Conservation (phyloP, 1,140 invertebrate species). For the Sesamia nonagrioides region DNA sequence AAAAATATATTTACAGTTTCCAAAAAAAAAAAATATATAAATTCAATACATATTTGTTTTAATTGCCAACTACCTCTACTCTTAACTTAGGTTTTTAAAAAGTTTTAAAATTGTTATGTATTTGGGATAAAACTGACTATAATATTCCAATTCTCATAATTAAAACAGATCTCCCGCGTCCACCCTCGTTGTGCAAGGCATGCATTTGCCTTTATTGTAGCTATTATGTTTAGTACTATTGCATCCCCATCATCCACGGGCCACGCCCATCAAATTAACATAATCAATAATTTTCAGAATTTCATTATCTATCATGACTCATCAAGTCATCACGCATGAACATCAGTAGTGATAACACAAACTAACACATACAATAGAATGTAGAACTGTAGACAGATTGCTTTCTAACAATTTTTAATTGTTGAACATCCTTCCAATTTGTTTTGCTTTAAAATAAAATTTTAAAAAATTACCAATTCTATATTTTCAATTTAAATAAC, state of each 20-base stretch:
- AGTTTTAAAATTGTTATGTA: not conserved
- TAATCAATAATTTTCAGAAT: constrained; percentile 20
- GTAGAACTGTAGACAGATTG: constrained; percentile 3
- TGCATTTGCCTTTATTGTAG: not conserved
- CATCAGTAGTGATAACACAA: constrained; percentile 22
- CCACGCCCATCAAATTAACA: constrained; percentile 20
- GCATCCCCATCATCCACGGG: not conserved
- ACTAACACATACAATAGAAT: constrained; percentile 11
- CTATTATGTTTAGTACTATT: not conserved
- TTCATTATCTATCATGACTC: constrained; percentile 20
- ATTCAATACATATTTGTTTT: too few relatives aligned
- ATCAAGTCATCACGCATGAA: not conserved
- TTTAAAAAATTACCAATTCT: not conserved
- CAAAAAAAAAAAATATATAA: too few relatives aligned
- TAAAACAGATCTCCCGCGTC: not conserved
- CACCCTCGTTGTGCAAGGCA: constrained; percentile 27
- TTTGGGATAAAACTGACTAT: constrained; percentile 3
- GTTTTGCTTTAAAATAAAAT: not conserved
- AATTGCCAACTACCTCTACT: too few relatives aligned
- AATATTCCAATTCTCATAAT: not conserved
- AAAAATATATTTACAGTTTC: too few relatives aligned
- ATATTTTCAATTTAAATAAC: not conserved
- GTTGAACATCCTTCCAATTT: not conserved
- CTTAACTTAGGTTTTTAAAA: too few relatives aligned
- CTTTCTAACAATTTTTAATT: constrained; percentile 5